Conservation (phyloP, 2,113 vertebrate genomes). For the Pterocles orientalis region DNA sequence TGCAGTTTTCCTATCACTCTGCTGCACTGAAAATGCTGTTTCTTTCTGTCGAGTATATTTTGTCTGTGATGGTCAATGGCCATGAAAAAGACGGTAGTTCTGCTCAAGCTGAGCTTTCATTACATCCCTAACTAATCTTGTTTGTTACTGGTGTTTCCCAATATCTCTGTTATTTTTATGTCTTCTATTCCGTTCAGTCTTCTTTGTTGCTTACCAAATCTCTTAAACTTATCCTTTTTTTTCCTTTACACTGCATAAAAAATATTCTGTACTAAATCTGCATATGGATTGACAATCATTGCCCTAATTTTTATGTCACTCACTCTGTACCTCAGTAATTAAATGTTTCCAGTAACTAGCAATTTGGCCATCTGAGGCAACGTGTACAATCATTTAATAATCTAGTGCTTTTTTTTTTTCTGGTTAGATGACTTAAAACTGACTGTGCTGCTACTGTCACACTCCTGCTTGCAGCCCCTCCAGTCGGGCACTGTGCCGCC, state of each 20-base stretch:
- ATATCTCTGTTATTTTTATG: background rate
- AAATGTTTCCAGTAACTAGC: slow-evolving; percentile 14
- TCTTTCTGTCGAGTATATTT: background rate
- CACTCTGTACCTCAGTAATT: slow-evolving; percentile 5
- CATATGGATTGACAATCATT: background rate
- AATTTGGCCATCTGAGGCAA: slow-evolving; percentile 10
- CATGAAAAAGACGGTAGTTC: background rate
- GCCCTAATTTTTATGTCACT: background rate
- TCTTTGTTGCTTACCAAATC: background rate
- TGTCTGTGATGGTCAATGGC: background rate
- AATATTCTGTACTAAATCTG: background rate
- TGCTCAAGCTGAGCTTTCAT: background rate
- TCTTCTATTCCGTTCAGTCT: background rate
- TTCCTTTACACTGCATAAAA: background rate
- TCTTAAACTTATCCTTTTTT: background rate
- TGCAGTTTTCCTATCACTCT: background rate
- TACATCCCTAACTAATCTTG: background rate
- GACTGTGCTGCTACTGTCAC: background rate
- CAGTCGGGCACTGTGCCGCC: accelerated
- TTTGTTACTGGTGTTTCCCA: background rate
- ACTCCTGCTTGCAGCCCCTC: background rate
- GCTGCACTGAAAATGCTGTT: background rate
- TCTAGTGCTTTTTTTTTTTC: background rate
- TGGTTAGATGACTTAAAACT: background rate
- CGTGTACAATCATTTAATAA: background rate